Base-by-base conservation (phyloP, 2,888 invertebrate genomes). In the Agrochola lota region DNA sequence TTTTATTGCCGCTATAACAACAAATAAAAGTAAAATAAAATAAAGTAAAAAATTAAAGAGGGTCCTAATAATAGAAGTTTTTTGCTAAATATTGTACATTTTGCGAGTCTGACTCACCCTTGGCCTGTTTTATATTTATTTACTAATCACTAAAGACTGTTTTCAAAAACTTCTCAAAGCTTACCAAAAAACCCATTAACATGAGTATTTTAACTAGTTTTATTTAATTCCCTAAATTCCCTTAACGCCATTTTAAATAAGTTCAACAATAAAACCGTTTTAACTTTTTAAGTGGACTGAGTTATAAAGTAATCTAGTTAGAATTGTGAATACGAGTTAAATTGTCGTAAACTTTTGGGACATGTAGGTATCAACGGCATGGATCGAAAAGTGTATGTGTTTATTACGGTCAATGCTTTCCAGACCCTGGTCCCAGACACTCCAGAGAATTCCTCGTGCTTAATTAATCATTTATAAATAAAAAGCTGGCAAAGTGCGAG, bases 241-340 rank as follows among this genome's bases (percentile, higher is more conserved):
- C 74, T n/a, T 23, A 70, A 70, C 60, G 23, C 49, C 23, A 57
- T 49, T 74, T 74, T 52, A 60, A 60, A 82, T 43, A 46, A 66
- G 62, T 83, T 74, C 9, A 71, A 74, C 66, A 78, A 78, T 74
- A 72, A 74, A 78, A 23, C 46, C 62, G 30, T 52, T 72, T 70
- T 60, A 84, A 84, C 84, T 84, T 84, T 83, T 71, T 57, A 84
- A 84, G 81, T 75, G 84, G 55, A 74, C 57, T 52, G 62, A 72
- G 74, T 78, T 80, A 74, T 70, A 46, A 40, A 77, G 69, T 71
- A 81, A 84, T 84, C 30, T 78, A 71, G 81, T 84, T 81, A 71
- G 26, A 57, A 74, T 81, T 72, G 64, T 84, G 71, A 81, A 72
- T 77, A 40, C 57, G 57, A 81, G 64, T 78, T 81, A 81, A 78